A percentile compares a stretch with the other conserved stretches of the same genome.
These are phyloP conservation scores for Tipula helvola DNA, from an alignment of 2,888 invertebrate genomes.

Conservation along the genomic window DNA sequence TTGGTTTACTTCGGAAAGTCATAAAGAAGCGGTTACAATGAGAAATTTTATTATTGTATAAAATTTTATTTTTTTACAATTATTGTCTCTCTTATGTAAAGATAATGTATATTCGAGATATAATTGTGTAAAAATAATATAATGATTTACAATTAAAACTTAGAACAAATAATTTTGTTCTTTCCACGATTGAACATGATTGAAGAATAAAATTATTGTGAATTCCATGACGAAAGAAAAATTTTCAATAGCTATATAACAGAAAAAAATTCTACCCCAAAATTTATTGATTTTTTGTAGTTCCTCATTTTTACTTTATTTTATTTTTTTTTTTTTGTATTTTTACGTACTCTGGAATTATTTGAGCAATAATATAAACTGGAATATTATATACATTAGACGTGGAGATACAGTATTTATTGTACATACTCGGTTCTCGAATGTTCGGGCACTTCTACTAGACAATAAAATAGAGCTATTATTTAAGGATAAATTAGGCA, in stretches of 20 bases:
- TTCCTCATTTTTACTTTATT: not conserved
- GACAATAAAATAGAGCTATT: not conserved
- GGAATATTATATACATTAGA: not conserved
- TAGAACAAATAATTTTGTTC: not conserved
- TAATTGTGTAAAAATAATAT: not conserved
- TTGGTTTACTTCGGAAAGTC: not conserved
- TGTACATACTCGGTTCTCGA: not conserved
- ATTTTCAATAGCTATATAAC: not conserved
- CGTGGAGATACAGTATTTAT: not conserved
- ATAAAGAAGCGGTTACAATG: not conserved
- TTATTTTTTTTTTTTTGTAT: not conserved
- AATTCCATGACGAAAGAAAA: not conserved
- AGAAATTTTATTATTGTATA: not conserved
- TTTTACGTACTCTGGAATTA: not conserved
- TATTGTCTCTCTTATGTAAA: not conserved
- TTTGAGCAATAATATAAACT: not conserved
- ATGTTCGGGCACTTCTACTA: not conserved
- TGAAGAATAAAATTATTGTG: not conserved
- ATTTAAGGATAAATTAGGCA: not conserved
- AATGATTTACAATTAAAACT: not conserved
- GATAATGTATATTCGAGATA: not conserved
- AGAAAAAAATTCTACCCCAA: not conserved
- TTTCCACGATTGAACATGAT: not conserved
- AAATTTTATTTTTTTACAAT: not conserved
- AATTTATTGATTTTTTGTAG: not conserved